A percentile compares a stretch with the other conserved stretches of the same genome.
Evolutionary conservation across 2,797 vertebrate genomes (phyloP).

Genomic region (Hemitrygon akajei): DNA sequence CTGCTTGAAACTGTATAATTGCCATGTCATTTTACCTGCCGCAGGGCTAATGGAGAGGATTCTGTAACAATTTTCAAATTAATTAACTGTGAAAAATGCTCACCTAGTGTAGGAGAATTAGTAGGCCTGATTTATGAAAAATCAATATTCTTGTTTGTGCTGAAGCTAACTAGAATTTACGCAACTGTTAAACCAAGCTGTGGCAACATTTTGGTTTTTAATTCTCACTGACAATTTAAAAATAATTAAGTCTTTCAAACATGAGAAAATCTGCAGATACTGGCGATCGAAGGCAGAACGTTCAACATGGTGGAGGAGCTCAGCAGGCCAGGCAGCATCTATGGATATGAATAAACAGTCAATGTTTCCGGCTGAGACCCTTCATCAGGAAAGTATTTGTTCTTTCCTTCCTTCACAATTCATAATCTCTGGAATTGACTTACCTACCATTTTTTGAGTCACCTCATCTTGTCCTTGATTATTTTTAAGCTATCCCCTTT

Average conservation of each 20-base stretch:
- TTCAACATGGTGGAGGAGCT: no score
- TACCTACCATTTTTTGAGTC: neutral
- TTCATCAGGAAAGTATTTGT: no score
- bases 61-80: neutral
- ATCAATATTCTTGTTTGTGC: neutral
- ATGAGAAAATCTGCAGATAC: no score
- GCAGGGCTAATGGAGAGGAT: neutral
- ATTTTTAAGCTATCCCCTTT: neutral
- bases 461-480: neutral
- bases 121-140: neutral
- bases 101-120: neutral
- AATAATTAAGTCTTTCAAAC: neutral
- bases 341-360: no score
- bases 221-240: no score
- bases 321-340: no score
- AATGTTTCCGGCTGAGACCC: no score
- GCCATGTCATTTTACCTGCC: neutral
- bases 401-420: neutral
- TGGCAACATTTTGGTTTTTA: no score
- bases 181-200: neutral
- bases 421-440: neutral
- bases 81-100: neutral
- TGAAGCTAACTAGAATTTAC: neutral
- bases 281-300: no score
- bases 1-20: neutral